Evolutionary conservation across 92 coral and sea anemone genomes (phyloP), one percentile per base, ranked within the genome.

Genomic region (Ricordea florida): DNA sequence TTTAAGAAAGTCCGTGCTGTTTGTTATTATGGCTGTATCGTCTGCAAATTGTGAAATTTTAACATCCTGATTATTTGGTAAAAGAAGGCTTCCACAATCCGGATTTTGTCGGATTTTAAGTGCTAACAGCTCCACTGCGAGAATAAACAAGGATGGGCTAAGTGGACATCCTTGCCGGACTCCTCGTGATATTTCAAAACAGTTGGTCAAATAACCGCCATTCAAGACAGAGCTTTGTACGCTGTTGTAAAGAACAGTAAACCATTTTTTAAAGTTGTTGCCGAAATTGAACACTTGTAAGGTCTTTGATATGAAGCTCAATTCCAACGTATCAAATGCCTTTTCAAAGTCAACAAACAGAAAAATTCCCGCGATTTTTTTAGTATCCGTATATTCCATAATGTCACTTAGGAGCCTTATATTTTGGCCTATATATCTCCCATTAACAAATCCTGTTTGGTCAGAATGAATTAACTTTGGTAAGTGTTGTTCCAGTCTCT

Each of bases 351-450:
- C 72, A 5, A 28, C 34, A 10, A 64, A 43, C 0, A 43, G 72
- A 44, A 64, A 37, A n/a, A 45, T 64, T 45, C 72, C 72, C 3
- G n/a, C 41, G 10, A 44, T 9, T 6, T 26, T 44, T 13, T 64
- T 43, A 3, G 1, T 10, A 16, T 64, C 57, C 29, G 23, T 1
- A 10, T n/a, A 64, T 6, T 64, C 40, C 57, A 28, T 44, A 43
- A 64, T 8, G 13, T 64, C 72, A 10, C 26, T 44, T n/a, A 43
- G 10, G n/a, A 63, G 42, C 28, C 71, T 42, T 0, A 48, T 63
- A 10, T 64, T 43, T 13, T 41, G 51, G n/a, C 69, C 69, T 25
- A 62, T 40, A 24, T 62, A 62, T 62, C 69, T 44, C 5, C 57
- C 25, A 11, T 44, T 43, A 17, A 64, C 57, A 45, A 64, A 64